Conservation (phyloP, 2,888 invertebrate genomes). For the Dasysyrphus tricinctus region DNA sequence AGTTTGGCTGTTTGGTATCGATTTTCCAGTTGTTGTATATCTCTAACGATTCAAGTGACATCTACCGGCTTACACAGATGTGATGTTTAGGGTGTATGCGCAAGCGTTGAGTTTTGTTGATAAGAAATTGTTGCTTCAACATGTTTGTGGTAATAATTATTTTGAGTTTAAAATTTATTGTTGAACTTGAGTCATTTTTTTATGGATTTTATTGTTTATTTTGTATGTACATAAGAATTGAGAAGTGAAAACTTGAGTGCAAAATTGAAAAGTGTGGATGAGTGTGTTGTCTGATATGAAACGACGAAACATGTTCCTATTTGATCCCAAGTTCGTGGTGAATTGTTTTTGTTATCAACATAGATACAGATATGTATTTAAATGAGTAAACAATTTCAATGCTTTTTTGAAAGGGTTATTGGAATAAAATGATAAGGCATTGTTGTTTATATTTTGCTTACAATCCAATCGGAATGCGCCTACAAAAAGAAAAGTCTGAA, state of each 20-base stretch:
- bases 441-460: no score
- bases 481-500: no score
- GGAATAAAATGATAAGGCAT: no score
- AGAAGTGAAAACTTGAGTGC: neutral
- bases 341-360: no score
- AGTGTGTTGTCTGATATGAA: no score
- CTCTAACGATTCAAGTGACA: conserved; percentile 45
- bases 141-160: conserved; percentile 10
- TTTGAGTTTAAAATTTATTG: neutral
- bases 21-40: conserved; percentile 59
- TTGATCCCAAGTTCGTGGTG: no score
- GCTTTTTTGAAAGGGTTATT: no score
- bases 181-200: neutral
- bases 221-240: neutral
- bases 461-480: no score
- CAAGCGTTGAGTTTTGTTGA: conserved; percentile 64
- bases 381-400: no score
- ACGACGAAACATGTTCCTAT: no score
- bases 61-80: conserved; percentile 40
- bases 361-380: no score
- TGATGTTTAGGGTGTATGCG: conserved; percentile 31
- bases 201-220: neutral
- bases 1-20: conserved; percentile 65
- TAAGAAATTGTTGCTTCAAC: conserved; percentile 38
- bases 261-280: neutral